Base-by-base conservation (phyloP, 2,888 invertebrate genomes). In the Portevinia maculata region DNA sequence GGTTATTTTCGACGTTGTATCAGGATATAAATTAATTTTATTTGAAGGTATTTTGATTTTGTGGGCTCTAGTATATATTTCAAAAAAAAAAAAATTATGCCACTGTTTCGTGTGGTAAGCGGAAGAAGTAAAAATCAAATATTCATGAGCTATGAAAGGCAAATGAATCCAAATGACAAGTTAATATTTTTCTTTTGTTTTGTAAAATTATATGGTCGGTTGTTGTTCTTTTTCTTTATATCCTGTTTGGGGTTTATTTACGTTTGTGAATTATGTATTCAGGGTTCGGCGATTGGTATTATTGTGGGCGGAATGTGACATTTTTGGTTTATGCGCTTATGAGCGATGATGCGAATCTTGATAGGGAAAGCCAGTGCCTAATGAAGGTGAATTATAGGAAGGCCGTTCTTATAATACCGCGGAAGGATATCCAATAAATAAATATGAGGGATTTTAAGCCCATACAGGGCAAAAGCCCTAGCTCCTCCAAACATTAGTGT, bases 91-190 rank as follows among this genome's bases (percentile, higher is more conserved):
- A 53, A 74, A 60, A 60, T 60, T 75, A 76, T 74, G 44, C 62
- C 41, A 30, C 44, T 9, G 24, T 53, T 53, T 65, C 8, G 32
- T 3, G 17, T 13, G 44, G 32, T 15, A 15, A 37, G 28, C 59
- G 44, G 64, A 57, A 39, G 64, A 57, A 39, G 59, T 60, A 76
- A 70, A 65, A 76, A 76, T 81, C 70, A 81, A 81, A 81, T 81
- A 81, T 81, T 81, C 81, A 81, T 81, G 70, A 76, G 70, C 70
- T 53, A 81, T 81, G 70, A 81, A 81, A 76, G 64, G 59, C 59
- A 70, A 81, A 76, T 76, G 70, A 81, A 76, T 70, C 76, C 76
- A 76, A 81, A 81, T 81, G 81, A 81, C 76, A 81, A 81, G 81
- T 81, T 81, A 81, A 81, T 81, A 81, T 76, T 76, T 81, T 76